phyloP scores from a whole-genome alignment of 2,797 vertebrate species.

The Potorous gilbertii region DNA sequence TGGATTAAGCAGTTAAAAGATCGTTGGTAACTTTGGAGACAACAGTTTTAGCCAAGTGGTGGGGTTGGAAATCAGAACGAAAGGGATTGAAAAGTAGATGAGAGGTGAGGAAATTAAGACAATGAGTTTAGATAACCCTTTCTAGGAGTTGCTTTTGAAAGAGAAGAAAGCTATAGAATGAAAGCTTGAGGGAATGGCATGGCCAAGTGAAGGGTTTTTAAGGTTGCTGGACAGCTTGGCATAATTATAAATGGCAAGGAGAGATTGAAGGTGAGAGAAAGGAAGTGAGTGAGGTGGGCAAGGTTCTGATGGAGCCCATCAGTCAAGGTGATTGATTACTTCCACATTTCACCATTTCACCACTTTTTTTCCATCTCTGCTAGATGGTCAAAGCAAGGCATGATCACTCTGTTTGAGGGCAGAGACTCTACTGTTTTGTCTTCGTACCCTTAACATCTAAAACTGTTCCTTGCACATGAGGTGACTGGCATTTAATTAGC shows the following conservation, averaged over 20 bases:
- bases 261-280: neutral
- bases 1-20: neutral
- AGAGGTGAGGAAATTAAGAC: neutral
- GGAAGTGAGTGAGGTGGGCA: neutral
- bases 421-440: constrained; percentile 14
- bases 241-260: neutral
- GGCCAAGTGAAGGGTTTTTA: neutral
- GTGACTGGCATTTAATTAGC: neutral
- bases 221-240: neutral
- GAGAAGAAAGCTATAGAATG: neutral
- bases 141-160: neutral
- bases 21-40: neutral
- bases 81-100: neutral
- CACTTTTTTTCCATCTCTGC: neutral
- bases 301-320: neutral
- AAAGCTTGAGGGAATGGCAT: neutral
- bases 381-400: constrained; percentile 12
- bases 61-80: neutral
- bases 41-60: neutral
- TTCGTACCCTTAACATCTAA: neutral
- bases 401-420: neutral
- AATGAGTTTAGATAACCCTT: neutral
- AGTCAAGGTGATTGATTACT: neutral
- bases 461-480: neutral
- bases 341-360: neutral